Base-by-base conservation (phyloP, 2,113 vertebrate species). In the Pygathrix nemaeus region DNA sequence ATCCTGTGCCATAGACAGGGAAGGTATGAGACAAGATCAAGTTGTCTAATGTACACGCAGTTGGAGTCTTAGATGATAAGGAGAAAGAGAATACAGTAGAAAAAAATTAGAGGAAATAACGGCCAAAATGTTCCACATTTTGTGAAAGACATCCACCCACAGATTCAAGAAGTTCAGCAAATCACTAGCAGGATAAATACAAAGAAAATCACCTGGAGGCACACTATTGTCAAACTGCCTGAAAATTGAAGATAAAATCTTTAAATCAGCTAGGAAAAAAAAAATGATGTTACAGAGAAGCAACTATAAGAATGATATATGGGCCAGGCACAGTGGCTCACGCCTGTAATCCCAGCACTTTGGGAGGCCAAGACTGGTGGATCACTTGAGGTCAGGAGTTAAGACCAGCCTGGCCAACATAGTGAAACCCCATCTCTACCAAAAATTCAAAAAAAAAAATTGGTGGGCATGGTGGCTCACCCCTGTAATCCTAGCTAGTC, bases 231-330 rank as follows among this genome's bases (percentile, higher is more conserved):
- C 14, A 78, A 50, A 92, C 25, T 78, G 6, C 27, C 61, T 78
- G 20, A 59, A 61, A 95, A 94, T n/a, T 88, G 43, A 82, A 96
- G 20, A 43, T 43, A 45, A 88, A n/a, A 76, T 88, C 17, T 96
- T 76, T 48, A 68, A 81, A 7, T 75, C 32, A 82, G 21, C 32
- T 72, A 43, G 32, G 43, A 20, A 55, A 83, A 78, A 83, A 70
- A 48, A 88, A 70, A 57, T 93, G 48, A 38, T 17, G 14, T 75
- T 40, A 82, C 21, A 59, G 8, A 59, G 48, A 20, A 82, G 8
- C 3, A 80, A 76, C 38, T n/a, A 2, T 61, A 72, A 84, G 18
- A 50, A 83, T 45, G 38, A 59, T 35, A 18, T 76, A 25, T 82
- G 13, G 12, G 27, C 61, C 61, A 64, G 61, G 61, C 12, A 64